These are phyloP conservation scores for Holacanthus passer DNA, from an alignment of 2,113 vertebrate species.

Conservation along the genomic window DNA sequence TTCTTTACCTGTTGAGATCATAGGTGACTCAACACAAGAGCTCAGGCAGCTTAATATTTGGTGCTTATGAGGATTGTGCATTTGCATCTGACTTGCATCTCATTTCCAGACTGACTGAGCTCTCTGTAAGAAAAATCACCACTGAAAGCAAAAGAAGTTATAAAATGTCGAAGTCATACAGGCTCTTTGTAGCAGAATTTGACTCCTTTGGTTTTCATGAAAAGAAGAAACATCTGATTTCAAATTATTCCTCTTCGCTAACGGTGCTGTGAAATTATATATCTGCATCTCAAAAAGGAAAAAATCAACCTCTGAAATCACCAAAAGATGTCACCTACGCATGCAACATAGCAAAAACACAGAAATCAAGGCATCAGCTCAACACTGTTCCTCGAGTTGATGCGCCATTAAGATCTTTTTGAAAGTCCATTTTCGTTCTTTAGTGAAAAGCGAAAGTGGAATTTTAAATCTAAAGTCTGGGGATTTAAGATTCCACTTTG, in stretches of 20 bases:
- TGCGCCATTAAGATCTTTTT: too few relatives aligned
- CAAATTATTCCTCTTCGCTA: too few relatives aligned
- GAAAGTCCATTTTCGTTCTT: too few relatives aligned
- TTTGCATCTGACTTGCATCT: constrained; percentile 9
- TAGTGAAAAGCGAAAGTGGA: too few relatives aligned
- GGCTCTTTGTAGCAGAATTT: background rate
- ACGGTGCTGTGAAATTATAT: background rate
- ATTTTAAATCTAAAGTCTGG: too few relatives aligned
- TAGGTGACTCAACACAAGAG: background rate
- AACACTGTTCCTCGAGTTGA: too few relatives aligned
- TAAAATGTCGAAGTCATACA: background rate
- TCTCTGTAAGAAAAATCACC: background rate
- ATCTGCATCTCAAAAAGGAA: background rate
- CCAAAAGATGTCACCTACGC: too few relatives aligned
- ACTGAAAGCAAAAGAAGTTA: background rate
- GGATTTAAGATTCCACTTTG: too few relatives aligned
- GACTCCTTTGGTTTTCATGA: background rate
- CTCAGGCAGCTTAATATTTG: constrained; percentile 3
- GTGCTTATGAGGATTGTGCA: background rate
- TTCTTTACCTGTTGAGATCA: background rate
- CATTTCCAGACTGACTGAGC: constrained; percentile 2
- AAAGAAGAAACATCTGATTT: too few relatives aligned
- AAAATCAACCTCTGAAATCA: too few relatives aligned
- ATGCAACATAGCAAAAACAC: too few relatives aligned
- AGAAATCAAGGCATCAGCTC: too few relatives aligned